Evolutionary conservation across 30 jellyfish, hydroid and myxozoan species (phyloP), one percentile per base, ranked within the genome.

Genomic region (Turritopsis dohrnii): DNA sequence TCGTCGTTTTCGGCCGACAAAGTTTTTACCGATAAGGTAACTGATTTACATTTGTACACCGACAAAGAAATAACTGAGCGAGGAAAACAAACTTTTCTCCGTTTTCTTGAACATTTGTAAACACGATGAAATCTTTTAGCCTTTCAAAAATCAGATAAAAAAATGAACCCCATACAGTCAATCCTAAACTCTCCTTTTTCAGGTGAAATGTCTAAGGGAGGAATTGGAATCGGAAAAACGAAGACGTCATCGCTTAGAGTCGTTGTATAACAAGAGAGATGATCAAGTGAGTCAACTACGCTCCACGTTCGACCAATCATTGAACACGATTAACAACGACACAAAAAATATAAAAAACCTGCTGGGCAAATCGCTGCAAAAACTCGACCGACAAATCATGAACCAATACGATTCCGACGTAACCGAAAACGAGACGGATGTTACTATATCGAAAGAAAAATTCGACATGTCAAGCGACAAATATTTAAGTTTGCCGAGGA

Each of bases 261-360:
- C 84, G 60, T 54, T 90, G 65, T 92, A 83, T 84, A 65, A 79
- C 86, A 81, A 82, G 69, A 82, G 82, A 72, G 97, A 87, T 28
- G 96, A 88, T 79, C 91, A 92, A 75, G 84, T 92, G 20, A 94
- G 85, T 71, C 77, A 83, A 18, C 75, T 92, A 52, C 76, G 96
- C 28, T 79, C 90, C 21, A 92, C 91, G 17, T 92, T 92, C 71
- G 97, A 88, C 84, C 94, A 90, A 29, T 92, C 97, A 16, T 72
- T 92, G 74, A 92, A 87, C 88, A 87, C 96, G 16, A 87, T 92
- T 16, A 84, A 86, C 66, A 91, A 91, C 54, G 97, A 92, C 71
- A 90, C 97, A 18, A 75, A 86, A 54, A 92, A 92, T 41, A 84
- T 92, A 23, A 89, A 92, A 87, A 66, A 88, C 29, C 87, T 92